Evolutionary conservation across 2,888 invertebrate genomes (phyloP).

Genomic region (Drosophila subsilvestris): DNA sequence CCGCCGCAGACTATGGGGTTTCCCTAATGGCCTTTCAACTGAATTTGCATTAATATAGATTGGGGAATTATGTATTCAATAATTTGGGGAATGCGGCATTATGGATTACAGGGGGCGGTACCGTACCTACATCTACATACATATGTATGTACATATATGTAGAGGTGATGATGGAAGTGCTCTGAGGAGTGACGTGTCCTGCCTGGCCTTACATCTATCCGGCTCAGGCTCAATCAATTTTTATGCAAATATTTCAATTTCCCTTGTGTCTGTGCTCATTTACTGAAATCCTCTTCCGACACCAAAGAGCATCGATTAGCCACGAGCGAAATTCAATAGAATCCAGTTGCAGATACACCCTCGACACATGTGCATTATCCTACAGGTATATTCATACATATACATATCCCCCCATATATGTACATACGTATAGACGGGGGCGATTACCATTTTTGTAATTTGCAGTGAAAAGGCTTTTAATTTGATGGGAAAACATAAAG

Average conservation of each 20-base stretch:
- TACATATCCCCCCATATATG: too few relatives aligned
- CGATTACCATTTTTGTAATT: slow-evolving; percentile 74
- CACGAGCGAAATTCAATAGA: slow-evolving; percentile 9
- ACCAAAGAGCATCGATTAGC: slow-evolving; percentile 47
- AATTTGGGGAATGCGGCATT: background rate
- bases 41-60: slow-evolving; percentile 21
- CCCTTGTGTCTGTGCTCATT: background rate
- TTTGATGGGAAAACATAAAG: slow-evolving; percentile 58
- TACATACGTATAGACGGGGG: slow-evolving; percentile 9
- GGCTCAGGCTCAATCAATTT: slow-evolving; percentile 4
- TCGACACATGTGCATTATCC: background rate
- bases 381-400: background rate
- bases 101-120: background rate
- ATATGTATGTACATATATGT: too few relatives aligned
- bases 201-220: background rate
- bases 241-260: slow-evolving; percentile 47
- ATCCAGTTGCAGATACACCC: slow-evolving; percentile 4
- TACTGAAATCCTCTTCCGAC: slow-evolving; percentile 16
- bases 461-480: slow-evolving; percentile 67
- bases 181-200: background rate
- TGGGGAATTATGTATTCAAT: slow-evolving; percentile 21
- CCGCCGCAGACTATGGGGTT: slow-evolving; percentile 50
- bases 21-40: slow-evolving; percentile 55
- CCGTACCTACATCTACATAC: too few relatives aligned
- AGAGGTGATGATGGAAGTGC: background rate